Conservation (phyloP, 2,888 invertebrate species). For the Maniola hyperantus region DNA sequence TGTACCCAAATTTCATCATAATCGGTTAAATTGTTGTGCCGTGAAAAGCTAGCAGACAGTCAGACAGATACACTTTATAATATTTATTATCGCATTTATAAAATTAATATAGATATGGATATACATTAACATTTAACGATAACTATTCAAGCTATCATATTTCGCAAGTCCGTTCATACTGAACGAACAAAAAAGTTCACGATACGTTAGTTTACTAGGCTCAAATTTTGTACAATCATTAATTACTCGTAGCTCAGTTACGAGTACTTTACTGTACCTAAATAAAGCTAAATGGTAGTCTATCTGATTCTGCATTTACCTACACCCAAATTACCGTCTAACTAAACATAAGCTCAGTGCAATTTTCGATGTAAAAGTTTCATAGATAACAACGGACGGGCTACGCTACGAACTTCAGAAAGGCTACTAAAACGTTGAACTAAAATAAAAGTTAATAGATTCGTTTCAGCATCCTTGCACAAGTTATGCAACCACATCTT, state of each 20-base stretch:
- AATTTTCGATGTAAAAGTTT: slow-evolving; percentile 7
- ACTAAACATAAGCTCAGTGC: not conserved
- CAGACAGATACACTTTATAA: no score
- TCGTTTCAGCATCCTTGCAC: not conserved
- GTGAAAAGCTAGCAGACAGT: no score
- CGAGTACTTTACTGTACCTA: not conserved
- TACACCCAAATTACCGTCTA: not conserved
- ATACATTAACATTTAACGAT: no score
- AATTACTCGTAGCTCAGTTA: not conserved
- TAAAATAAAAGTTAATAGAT: not conserved
- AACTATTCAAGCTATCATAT: no score
- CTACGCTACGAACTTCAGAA: not conserved
- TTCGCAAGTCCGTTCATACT: no score
- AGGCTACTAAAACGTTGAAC: slow-evolving; percentile 7
- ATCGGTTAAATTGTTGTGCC: no score
- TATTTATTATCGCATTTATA: no score
- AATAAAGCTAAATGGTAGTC: not conserved
- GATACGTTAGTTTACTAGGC: not conserved
- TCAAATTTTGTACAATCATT: not conserved
- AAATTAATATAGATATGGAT: no score
- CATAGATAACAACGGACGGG: slow-evolving; percentile 1
- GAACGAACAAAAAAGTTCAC: not conserved
- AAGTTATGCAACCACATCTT: not conserved
- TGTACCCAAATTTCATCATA: no score
- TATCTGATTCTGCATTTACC: not conserved